Percentiles rank a stretch among this genome's conserved stretches.
Conservation (phyloP, 2,797 vertebrate genomes). For the Ataeniobius toweri region DNA sequence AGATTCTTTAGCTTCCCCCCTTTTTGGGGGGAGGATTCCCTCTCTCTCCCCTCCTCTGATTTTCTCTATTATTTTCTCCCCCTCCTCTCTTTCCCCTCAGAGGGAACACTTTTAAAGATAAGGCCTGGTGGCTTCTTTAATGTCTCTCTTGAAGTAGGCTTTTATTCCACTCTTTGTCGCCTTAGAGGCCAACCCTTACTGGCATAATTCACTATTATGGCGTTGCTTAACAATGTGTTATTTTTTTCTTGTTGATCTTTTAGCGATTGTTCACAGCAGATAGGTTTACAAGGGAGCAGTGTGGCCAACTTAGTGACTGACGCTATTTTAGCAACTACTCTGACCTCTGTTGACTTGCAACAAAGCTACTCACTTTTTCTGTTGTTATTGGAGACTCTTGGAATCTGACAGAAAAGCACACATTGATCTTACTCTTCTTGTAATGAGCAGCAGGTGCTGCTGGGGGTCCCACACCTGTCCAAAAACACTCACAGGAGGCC, state of each 20-base stretch:
- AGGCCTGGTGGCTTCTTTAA: slow-evolving; percentile 76
- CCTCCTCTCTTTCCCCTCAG: slow-evolving; percentile 46
- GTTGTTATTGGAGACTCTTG: not conserved
- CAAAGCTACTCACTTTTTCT: not conserved
- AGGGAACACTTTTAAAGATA: slow-evolving; percentile 75
- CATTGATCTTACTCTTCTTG: not conserved
- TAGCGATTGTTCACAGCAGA: slow-evolving; percentile 12
- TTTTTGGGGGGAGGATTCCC: slow-evolving; percentile 35
- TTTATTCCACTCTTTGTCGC: slow-evolving; percentile 42
- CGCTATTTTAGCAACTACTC: not conserved
- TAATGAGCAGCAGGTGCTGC: not conserved
- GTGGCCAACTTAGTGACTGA: not conserved
- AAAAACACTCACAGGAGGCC: not conserved
- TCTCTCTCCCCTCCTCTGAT: slow-evolving; percentile 52
- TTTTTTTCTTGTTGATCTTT: slow-evolving; percentile 47
- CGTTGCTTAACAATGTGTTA: slow-evolving; percentile 40
- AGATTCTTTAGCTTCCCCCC: slow-evolving; percentile 32
- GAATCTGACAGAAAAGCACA: not conserved
- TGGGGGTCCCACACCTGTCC: not conserved
- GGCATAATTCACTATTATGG: slow-evolving; percentile 53
- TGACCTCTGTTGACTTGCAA: not conserved
- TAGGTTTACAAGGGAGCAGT: slow-evolving; percentile 7
- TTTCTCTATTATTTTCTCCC: slow-evolving; percentile 56
- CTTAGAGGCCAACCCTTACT: slow-evolving; percentile 59
- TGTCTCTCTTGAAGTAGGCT: slow-evolving; percentile 67